Percentiles rank a stretch among this genome's conserved stretches.
Conservation (phyloP, 2,113 vertebrate species). For the Antechinus stuartii region DNA sequence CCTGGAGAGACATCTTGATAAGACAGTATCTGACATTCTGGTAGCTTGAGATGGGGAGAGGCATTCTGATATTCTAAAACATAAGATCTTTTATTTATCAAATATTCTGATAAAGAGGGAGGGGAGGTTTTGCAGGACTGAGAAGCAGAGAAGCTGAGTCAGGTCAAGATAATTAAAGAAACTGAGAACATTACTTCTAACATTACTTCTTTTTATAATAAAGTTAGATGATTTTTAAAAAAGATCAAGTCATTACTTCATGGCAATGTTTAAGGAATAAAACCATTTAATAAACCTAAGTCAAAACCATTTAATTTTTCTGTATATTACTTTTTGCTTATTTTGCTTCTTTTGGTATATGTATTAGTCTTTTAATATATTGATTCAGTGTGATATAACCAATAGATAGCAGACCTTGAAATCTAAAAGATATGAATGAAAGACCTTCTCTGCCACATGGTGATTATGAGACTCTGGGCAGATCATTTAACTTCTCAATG, state of each 20-base stretch:
- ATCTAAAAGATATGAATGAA: not conserved
- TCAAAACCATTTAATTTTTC: not conserved
- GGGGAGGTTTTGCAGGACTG: no score
- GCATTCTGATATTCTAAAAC: no score
- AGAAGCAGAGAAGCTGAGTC: no score
- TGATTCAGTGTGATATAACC: not conserved
- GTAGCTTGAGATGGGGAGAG: no score
- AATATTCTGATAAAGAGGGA: no score
- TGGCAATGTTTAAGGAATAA: not conserved
- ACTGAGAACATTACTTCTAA: not conserved
- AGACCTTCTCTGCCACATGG: not conserved
- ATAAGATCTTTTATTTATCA: no score
- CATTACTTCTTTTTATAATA: not conserved
- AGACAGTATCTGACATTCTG: no score
- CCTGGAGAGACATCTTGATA: no score
- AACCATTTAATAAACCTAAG: not conserved
- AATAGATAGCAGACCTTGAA: not conserved
- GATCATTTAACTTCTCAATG: not conserved
- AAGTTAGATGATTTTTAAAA: not conserved
- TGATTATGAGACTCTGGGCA: not conserved
- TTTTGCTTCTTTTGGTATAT: not conserved
- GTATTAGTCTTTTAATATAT: not conserved
- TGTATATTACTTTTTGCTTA: not conserved
- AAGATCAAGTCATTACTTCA: not conserved
- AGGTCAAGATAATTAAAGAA: no score